These are phyloP conservation scores for Acleris sparsana DNA, from an alignment of 2,888 invertebrate genomes.

Conservation along the genomic window DNA sequence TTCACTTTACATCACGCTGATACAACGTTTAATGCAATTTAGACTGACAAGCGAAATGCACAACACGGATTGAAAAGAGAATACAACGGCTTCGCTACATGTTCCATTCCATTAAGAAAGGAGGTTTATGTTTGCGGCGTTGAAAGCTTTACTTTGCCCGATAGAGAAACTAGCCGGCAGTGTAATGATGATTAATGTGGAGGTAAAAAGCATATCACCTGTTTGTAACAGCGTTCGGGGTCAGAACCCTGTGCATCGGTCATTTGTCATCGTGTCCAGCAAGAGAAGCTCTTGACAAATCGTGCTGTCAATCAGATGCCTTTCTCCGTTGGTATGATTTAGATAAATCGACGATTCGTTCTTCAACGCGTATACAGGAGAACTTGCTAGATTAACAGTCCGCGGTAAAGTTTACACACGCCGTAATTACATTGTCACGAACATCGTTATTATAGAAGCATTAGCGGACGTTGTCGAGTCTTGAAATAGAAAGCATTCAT, in stretches of 20 bases:
- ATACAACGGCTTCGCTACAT: slow-evolving; percentile 20
- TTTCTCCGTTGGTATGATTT: slow-evolving; percentile 23
- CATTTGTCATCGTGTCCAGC: slow-evolving; percentile 25
- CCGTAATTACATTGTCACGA: slow-evolving; percentile 14
- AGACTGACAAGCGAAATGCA: slow-evolving; percentile 34
- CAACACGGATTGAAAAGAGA: slow-evolving; percentile 25
- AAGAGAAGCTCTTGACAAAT: slow-evolving; percentile 21
- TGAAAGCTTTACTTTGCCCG: slow-evolving; percentile 31
- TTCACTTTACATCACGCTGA: slow-evolving; percentile 31
- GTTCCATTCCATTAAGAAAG: slow-evolving; percentile 27
- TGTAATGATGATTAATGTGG: slow-evolving; percentile 31
- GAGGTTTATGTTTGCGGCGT: slow-evolving; percentile 20
- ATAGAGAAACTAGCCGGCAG: slow-evolving; percentile 27
- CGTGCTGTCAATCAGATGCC: slow-evolving; percentile 32
- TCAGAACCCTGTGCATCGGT: slow-evolving; percentile 23
- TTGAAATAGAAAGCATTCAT: slow-evolving; percentile 24
- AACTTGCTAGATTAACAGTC: background rate
- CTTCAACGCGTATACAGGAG: background rate
- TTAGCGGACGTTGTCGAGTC: slow-evolving; percentile 3
- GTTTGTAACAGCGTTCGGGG: slow-evolving; percentile 30
- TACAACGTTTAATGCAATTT: slow-evolving; percentile 33
- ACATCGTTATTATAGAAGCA: slow-evolving; percentile 12
- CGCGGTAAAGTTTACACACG: slow-evolving; percentile 6
- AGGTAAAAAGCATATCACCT: slow-evolving; percentile 35
- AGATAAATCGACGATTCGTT: slow-evolving; percentile 20